These are phyloP conservation scores for Heliconius himera DNA, from an alignment of 1,140 invertebrate genomes.

Conservation along the genomic window DNA sequence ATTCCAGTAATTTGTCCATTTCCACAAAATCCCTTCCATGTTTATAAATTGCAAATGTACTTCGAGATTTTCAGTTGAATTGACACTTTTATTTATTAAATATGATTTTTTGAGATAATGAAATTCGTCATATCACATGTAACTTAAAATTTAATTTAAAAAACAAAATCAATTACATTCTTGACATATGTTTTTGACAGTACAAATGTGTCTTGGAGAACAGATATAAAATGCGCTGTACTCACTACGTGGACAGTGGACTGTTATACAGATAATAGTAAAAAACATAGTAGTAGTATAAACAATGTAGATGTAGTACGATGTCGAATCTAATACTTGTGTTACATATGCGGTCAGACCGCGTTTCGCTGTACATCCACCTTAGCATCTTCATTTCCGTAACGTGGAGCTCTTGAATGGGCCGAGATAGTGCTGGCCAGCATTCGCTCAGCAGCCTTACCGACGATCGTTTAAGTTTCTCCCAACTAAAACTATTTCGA, in stretches of 20 bases:
- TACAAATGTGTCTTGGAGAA: background rate
- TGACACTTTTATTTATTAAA: background rate
- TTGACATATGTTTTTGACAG: conserved; percentile 6
- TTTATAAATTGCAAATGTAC: background rate
- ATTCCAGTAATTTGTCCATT: conserved; percentile 93
- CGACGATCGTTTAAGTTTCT: no score
- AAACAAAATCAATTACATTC: conserved; percentile 8
- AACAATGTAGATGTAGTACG: no score
- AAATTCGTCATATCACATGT: background rate
- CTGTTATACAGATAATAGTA: background rate
- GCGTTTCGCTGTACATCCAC: no score
- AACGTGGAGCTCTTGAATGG: no score
- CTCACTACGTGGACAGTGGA: background rate
- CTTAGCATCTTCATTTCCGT: no score
- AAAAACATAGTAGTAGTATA: no score
- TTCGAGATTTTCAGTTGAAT: background rate
- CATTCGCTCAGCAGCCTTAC: no score
- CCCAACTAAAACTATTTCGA: no score
- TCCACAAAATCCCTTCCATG: conserved; percentile 88
- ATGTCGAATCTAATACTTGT: no score
- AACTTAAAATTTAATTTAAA: conserved; percentile 7
- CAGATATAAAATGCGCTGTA: background rate
- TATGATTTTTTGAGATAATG: background rate
- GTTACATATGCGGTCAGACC: no score
- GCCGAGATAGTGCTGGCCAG: no score